phyloP scores from a whole-genome alignment of 2,113 vertebrate genomes.

The Meles meles region DNA sequence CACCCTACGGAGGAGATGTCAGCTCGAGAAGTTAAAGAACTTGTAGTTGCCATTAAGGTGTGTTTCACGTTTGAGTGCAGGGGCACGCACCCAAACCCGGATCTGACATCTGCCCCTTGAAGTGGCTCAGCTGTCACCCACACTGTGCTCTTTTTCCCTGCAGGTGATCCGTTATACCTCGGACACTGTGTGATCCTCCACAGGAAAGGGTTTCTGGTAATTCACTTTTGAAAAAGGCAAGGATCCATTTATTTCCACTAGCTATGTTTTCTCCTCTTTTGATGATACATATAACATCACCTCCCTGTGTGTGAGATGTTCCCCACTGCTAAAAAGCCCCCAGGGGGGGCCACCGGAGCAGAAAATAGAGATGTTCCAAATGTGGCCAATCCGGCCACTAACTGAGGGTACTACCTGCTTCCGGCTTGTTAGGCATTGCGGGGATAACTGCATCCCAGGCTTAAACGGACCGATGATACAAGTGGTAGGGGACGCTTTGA shows the following conservation, averaged over 20 bases:
- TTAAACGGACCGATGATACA: neutral
- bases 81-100: neutral
- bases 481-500: neutral
- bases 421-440: neutral
- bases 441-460: neutral
- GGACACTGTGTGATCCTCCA: neutral
- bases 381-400: neutral
- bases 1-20: neutral
- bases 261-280: neutral
- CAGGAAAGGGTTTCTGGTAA: neutral
- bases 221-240: neutral
- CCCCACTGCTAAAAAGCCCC: neutral
- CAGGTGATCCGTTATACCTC: neutral
- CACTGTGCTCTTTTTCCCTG: neutral
- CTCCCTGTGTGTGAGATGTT: neutral
- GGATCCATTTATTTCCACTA: neutral
- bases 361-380: neutral
- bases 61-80: neutral
- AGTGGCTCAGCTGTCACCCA: neutral
- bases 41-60: neutral
- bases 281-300: neutral
- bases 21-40: neutral
- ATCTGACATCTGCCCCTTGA: neutral
- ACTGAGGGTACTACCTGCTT: neutral
- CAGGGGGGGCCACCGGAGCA: neutral